phyloP scores from a whole-genome alignment of 2,797 vertebrate species.

The Glossophaga mutica region DNA sequence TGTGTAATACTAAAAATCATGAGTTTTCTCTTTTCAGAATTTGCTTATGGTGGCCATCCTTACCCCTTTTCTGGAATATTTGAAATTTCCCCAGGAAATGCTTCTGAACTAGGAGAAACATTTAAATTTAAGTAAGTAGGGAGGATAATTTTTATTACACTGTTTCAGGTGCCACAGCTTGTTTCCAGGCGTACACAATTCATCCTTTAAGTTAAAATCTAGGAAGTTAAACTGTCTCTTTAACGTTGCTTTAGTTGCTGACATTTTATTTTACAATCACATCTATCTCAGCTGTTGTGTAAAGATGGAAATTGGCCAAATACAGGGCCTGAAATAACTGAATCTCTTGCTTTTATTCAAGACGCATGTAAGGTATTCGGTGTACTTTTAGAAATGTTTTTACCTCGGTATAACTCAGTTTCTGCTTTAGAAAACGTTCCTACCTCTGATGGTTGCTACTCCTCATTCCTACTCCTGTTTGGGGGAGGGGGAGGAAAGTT shows the following conservation, averaged over 20 bases:
- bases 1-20: constrained; percentile 66
- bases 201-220: neutral
- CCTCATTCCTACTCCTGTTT: neutral
- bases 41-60: constrained; percentile 98
- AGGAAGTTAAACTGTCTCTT: constrained; percentile 41
- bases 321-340: neutral
- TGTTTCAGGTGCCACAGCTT: constrained; percentile 55
- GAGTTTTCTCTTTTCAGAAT: constrained; percentile 87
- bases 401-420: neutral
- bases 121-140: constrained; percentile 99
- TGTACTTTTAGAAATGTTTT: constrained; percentile 2
- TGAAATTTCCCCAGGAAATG: constrained; percentile 97
- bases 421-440: neutral
- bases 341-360: neutral
- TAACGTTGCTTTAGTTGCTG: neutral
- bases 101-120: constrained; percentile 96
- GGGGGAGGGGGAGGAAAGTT: neutral
- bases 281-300: neutral
- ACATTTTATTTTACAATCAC: neutral
- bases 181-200: constrained; percentile 13
- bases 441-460: neutral
- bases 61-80: constrained; percentile 99
- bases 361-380: neutral
- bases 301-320: neutral
- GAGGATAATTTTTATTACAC: constrained; percentile 58